phyloP scores from a whole-genome alignment of 2,797 vertebrate genomes.

The Tinamus major region DNA sequence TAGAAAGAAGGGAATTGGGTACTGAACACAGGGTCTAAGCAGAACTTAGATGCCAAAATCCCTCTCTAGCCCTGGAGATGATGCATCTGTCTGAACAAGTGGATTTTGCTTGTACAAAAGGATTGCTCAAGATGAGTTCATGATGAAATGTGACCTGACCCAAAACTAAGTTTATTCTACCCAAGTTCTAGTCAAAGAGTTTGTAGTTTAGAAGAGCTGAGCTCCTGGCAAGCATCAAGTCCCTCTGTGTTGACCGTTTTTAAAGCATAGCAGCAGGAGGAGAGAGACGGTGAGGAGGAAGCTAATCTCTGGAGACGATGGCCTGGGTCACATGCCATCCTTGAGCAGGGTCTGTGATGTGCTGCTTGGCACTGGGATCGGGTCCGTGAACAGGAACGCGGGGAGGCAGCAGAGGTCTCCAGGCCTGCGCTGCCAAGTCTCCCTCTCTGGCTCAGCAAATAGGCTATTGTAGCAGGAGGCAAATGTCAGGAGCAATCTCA shows the following conservation, averaged over 20 bases:
- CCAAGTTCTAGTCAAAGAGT: neutral
- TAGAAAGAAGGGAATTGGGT: neutral
- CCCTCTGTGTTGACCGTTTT: neutral
- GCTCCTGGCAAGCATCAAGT: neutral
- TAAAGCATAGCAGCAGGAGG: neutral
- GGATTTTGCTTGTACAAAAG: neutral
- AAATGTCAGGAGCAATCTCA: neutral
- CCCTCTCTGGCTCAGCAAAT: neutral
- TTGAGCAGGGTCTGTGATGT: neutral
- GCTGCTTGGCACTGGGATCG: conserved; percentile 22
- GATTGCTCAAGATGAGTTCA: neutral
- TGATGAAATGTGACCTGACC: neutral
- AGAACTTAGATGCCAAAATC: neutral
- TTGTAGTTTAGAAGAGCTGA: neutral
- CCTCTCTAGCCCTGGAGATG: neutral
- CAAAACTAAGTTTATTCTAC: neutral
- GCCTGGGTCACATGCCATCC: conserved; percentile 1
- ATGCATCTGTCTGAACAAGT: neutral
- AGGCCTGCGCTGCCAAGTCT: neutral
- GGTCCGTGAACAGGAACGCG: conserved; percentile 5
- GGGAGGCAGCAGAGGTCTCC: conserved; percentile 9
- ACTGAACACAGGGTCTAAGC: neutral
- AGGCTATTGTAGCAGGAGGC: neutral
- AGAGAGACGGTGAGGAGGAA: neutral
- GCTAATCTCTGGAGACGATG: neutral